These are phyloP conservation scores for Anableps anableps DNA, from an alignment of 2,797 vertebrate species.

Conservation along the genomic window DNA sequence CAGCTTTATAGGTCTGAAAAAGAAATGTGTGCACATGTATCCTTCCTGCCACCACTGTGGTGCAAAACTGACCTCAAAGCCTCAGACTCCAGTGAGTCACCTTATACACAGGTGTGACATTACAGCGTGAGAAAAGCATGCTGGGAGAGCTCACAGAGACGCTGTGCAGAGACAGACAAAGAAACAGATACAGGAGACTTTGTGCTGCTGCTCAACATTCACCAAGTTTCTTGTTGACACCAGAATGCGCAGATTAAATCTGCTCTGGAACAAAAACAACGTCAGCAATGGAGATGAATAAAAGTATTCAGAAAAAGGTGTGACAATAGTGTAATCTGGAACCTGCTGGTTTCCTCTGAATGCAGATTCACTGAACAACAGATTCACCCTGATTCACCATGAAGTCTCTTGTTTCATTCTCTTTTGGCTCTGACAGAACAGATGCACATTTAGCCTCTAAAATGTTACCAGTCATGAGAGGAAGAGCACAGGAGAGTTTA, in stretches of 20 bases:
- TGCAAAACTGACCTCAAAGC: slow-evolving; percentile 75
- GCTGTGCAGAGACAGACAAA: slow-evolving; percentile 17
- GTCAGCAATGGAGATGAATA: not conserved
- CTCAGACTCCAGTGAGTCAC: slow-evolving; percentile 70
- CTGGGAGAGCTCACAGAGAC: slow-evolving; percentile 69
- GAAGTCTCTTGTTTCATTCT: not conserved
- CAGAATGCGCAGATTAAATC: slow-evolving; percentile 11
- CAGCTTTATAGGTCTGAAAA: slow-evolving; percentile 11
- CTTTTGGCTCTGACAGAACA: not conserved
- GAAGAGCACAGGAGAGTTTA: not conserved
- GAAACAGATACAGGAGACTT: slow-evolving; percentile 27
- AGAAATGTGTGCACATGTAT: slow-evolving; percentile 18
- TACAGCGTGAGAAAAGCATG: slow-evolving; percentile 81
- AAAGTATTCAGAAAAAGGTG: not conserved
- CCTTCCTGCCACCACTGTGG: slow-evolving; percentile 56
- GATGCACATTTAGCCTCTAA: not conserved
- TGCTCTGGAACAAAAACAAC: not conserved
- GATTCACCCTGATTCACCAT: not conserved
- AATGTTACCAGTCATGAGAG: not conserved
- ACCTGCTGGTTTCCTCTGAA: not conserved
- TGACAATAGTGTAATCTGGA: not conserved
- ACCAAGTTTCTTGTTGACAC: slow-evolving; percentile 9
- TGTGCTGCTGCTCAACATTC: slow-evolving; percentile 13
- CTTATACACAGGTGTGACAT: slow-evolving; percentile 85
- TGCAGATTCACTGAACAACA: slow-evolving; percentile 5